Evolutionary conservation across 1,140 invertebrate genomes (phyloP).

Genomic region (Sminthurides bifidus): DNA sequence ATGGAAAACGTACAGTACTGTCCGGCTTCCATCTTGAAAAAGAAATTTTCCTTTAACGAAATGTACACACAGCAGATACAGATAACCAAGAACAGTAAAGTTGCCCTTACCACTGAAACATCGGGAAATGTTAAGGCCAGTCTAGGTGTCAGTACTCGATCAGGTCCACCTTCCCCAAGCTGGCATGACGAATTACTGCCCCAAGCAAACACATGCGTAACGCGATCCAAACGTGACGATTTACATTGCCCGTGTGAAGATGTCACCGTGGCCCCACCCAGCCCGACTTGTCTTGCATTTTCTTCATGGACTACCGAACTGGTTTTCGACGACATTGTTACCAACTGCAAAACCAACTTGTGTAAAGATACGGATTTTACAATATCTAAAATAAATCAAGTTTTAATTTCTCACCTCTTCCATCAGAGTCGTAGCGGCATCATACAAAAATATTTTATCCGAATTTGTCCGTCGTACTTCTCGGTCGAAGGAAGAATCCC

Average conservation of each 20-base stretch:
- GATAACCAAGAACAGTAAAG: no score
- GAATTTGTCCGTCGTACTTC: neutral
- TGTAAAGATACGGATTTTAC: neutral
- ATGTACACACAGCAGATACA: no score
- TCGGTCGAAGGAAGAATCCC: neutral
- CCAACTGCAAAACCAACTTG: slow-evolving; percentile 4
- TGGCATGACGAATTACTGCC: slow-evolving; percentile 57
- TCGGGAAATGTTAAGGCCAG: slow-evolving; percentile 45
- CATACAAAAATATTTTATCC: slow-evolving; percentile 41
- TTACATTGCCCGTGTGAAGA: no score
- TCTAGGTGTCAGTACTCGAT: slow-evolving; percentile 50
- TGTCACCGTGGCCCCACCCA: no score
- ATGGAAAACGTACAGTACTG: slow-evolving; percentile 56
- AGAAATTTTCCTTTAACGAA: no score
- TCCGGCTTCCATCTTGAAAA: slow-evolving; percentile 48
- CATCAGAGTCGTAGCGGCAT: slow-evolving; percentile 45
- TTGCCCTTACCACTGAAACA: no score
- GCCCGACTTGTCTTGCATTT: no score
- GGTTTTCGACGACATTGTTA: slow-evolving; percentile 8
- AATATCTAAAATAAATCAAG: neutral
- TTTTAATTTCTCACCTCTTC: slow-evolving; percentile 38
- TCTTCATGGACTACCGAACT: no score
- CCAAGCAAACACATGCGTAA: slow-evolving; percentile 44
- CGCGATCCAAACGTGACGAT: no score
- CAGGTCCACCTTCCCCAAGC: slow-evolving; percentile 45